A percentile compares a stretch with the other conserved stretches of the same genome.
phyloP scores from a whole-genome alignment of 2,113 vertebrate species.

The Daubentonia madagascariensis region DNA sequence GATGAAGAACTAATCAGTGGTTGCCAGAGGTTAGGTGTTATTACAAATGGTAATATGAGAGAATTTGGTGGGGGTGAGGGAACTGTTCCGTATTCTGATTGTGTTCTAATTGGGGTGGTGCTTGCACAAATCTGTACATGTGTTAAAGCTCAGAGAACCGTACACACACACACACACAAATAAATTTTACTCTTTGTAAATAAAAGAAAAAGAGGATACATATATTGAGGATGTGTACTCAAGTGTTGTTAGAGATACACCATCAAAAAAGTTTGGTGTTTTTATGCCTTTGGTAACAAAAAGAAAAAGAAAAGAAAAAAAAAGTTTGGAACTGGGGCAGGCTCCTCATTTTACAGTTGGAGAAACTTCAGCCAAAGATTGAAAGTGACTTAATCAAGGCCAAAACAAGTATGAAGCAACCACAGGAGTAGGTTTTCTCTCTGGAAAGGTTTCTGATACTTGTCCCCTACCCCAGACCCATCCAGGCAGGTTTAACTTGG shows the following conservation, averaged over 20 bases:
- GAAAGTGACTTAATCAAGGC: not conserved
- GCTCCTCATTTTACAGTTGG: not conserved
- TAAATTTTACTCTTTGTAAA: not conserved
- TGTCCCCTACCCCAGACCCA: not conserved
- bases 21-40: not conserved
- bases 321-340: not conserved
- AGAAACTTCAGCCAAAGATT: not conserved
- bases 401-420: not conserved
- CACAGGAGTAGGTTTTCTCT: not conserved
- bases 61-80: not conserved
- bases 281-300: not conserved
- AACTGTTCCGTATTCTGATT: not conserved
- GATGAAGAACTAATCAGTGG: not conserved
- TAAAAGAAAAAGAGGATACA: not conserved
- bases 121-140: not conserved
- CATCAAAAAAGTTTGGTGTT: not conserved
- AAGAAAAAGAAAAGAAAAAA: not conserved
- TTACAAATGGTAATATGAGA: not conserved
- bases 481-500: not conserved
- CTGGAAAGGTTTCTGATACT: not conserved
- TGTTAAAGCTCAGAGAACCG: not conserved
- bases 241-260: not conserved
- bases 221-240: not conserved
- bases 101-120: not conserved
- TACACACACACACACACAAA: not conserved